These are phyloP conservation scores for Pristionchus pacificus DNA, from an alignment of 1,140 invertebrate genomes.

Conservation along the genomic window DNA sequence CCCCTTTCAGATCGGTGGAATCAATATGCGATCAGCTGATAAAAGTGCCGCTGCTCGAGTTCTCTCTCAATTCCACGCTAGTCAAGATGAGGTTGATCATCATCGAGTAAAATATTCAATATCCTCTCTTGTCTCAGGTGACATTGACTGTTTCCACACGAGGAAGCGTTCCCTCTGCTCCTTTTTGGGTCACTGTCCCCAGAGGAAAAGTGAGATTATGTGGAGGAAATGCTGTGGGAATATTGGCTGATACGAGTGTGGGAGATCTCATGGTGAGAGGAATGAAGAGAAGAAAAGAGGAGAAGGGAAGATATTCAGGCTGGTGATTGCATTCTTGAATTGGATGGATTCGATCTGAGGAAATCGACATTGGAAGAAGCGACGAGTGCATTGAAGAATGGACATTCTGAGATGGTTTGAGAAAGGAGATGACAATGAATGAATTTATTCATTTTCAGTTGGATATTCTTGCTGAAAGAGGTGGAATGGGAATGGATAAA, in stretches of 20 bases:
- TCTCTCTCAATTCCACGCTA: conserved; percentile 18
- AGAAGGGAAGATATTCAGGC: conserved; percentile 5
- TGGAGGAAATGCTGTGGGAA: conserved; percentile 40
- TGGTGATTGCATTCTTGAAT: conserved; percentile 31
- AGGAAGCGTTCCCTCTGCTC: conserved; percentile 11
- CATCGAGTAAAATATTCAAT: conserved; percentile 4
- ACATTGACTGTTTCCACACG: conserved; percentile 7
- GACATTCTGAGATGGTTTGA: conserved; percentile 22
- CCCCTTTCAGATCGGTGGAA: conserved; percentile 32
- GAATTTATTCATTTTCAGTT: neutral
- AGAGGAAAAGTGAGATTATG: conserved; percentile 27
- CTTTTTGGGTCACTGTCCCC: conserved; percentile 25
- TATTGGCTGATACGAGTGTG: conserved; percentile 11
- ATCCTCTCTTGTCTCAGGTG: conserved; percentile 15
- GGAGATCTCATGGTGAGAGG: neutral
- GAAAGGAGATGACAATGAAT: too few species aligned
- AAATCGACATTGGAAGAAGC: conserved; percentile 32
- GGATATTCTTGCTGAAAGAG: neutral
- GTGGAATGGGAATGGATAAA: conserved; percentile 25
- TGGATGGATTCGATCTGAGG: conserved; percentile 31
- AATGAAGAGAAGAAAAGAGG: neutral
- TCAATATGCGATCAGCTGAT: conserved; percentile 41
- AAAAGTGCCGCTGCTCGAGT: conserved; percentile 21
- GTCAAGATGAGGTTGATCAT: conserved; percentile 21
- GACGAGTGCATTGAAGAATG: conserved; percentile 13